phyloP scores from a whole-genome alignment of 2,888 invertebrate species.

The Hermodice carunculata region DNA sequence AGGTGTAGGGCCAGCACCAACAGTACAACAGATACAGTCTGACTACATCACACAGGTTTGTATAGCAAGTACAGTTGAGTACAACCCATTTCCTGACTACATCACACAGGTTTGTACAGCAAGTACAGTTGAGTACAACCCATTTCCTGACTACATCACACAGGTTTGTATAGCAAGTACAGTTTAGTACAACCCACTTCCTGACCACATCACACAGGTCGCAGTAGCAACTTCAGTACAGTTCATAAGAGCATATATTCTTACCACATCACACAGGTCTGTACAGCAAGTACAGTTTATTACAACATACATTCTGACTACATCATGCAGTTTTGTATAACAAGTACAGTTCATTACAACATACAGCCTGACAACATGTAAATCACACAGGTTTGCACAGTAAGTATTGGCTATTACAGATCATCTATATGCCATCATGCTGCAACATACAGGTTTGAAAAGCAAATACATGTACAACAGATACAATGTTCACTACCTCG shows the following conservation, averaged over 20 bases:
- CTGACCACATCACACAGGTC: constrained; percentile 84
- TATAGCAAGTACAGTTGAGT: background rate
- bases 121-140: background rate
- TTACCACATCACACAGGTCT: constrained; percentile 83
- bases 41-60: constrained; percentile 83
- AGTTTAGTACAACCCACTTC: too few species aligned
- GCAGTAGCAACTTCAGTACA: background rate
- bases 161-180: constrained; percentile 60
- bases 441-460: too few species aligned
- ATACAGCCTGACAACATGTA: too few species aligned
- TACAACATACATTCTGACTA: too few species aligned
- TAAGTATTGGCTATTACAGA: background rate
- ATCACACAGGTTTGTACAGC: constrained; percentile 76
- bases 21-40: constrained; percentile 90
- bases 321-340: constrained; percentile 76
- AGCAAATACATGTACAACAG: too few species aligned
- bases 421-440: too few species aligned
- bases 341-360: background rate
- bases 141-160: constrained; percentile 90
- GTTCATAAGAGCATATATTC: too few species aligned
- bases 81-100: too few species aligned
- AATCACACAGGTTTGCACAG: constrained; percentile 76
- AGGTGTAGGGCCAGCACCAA: constrained; percentile 68
- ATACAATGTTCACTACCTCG: too few species aligned
- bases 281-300: background rate